phyloP scores from a whole-genome alignment of 2,113 vertebrate species.

The Eleginops maclovinus region DNA sequence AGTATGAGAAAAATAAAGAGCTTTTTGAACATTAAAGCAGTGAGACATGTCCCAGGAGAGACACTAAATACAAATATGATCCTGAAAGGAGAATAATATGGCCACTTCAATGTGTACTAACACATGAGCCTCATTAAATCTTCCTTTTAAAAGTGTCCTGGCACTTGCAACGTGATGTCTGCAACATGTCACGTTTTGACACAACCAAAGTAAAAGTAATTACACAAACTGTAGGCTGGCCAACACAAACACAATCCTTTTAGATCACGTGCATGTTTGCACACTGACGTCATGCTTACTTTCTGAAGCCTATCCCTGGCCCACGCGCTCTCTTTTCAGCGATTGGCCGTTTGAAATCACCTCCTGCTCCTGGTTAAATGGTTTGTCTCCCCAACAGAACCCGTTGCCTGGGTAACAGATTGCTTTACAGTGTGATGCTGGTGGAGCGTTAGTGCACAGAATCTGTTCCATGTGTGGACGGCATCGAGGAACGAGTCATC shows the following conservation, averaged over 20 bases:
- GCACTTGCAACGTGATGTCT: constrained; percentile 44
- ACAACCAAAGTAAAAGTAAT: constrained; percentile 24
- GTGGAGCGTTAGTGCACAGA: constrained; percentile 18
- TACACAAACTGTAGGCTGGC: not conserved
- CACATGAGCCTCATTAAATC: constrained; percentile 41
- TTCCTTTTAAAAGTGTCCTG: constrained; percentile 52
- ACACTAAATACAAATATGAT: too few species aligned
- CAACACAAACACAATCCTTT: constrained; percentile 63
- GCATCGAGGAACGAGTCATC: constrained; percentile 44
- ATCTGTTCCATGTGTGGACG: constrained; percentile 70
- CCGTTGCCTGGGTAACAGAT: constrained; percentile 61
- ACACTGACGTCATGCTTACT: constrained; percentile 61
- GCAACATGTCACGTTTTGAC: constrained; percentile 52
- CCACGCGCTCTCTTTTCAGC: not conserved
- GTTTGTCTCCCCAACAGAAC: constrained; percentile 25
- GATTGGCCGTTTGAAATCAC: constrained; percentile 34
- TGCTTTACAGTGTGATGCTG: constrained; percentile 57
- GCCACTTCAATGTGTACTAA: constrained; percentile 15
- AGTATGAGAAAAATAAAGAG: too few species aligned
- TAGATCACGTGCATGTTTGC: constrained; percentile 33
- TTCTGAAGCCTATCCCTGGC: constrained; percentile 23
- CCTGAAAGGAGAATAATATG: too few species aligned
- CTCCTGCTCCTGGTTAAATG: constrained; percentile 34
- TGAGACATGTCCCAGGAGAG: too few species aligned
- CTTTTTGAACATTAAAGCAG: too few species aligned